phyloP scores from a whole-genome alignment of 1,140 invertebrate species.

The Tetranychus cinnabarinus region DNA sequence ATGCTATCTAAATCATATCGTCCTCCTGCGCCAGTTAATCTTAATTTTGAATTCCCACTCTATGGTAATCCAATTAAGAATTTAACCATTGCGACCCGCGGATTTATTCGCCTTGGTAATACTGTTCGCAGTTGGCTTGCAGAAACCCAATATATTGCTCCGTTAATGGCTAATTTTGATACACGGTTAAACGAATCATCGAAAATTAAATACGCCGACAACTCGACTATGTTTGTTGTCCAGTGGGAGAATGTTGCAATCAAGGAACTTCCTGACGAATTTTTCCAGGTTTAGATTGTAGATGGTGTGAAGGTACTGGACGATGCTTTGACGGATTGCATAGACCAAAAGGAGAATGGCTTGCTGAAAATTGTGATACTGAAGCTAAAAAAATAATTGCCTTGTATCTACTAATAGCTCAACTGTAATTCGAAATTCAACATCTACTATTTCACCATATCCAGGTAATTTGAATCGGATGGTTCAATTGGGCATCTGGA shows the following conservation, averaged over 20 bases:
- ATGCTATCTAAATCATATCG: conserved; percentile 63
- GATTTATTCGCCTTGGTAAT: conserved; percentile 85
- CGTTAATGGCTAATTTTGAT: conserved; percentile 99
- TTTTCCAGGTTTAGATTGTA: conserved; percentile 40
- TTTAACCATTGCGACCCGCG: conserved; percentile 89
- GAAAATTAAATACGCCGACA: conserved; percentile 55
- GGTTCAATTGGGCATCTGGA: too few species aligned
- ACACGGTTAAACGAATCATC: conserved; percentile 50
- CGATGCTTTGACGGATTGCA: conserved; percentile 70
- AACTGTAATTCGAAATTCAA: too few species aligned
- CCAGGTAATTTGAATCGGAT: too few species aligned
- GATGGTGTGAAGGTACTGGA: conserved; percentile 56
- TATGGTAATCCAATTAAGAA: conserved; percentile 75
- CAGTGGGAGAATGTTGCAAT: conserved; percentile 74
- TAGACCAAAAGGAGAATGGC: conserved; percentile 66
- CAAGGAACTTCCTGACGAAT: conserved; percentile 33
- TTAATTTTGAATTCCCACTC: conserved; percentile 75
- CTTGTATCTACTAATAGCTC: too few species aligned
- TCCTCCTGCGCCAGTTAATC: conserved; percentile 50
- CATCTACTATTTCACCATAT: too few species aligned
- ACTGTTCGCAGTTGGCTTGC: conserved; percentile 80
- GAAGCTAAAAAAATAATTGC: too few species aligned
- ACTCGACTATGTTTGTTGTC: conserved; percentile 65
- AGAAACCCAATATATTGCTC: conserved; percentile 93
- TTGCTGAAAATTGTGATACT: conserved; percentile 40